Conservation (phyloP, 2,888 invertebrate genomes). For the Metellina segmentata region DNA sequence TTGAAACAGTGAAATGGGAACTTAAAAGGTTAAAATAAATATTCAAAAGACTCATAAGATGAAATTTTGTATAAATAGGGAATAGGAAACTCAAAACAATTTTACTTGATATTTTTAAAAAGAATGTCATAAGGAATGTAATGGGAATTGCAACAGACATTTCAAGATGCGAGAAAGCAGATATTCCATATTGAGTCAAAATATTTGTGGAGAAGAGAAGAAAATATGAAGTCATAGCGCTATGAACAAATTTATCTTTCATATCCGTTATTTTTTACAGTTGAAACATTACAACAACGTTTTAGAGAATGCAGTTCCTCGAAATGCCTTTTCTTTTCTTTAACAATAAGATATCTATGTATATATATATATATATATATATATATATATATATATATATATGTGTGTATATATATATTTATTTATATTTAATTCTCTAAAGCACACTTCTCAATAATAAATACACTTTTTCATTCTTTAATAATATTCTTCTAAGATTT, state of each 20-base stretch:
- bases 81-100: background rate
- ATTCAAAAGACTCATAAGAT: background rate
- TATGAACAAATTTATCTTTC: background rate
- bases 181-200: background rate
- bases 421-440: too few relatives aligned
- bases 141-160: background rate
- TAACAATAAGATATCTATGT: too few relatives aligned
- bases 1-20: background rate
- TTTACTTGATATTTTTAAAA: background rate
- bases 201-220: background rate
- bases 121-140: background rate
- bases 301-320: background rate
- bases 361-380: too few relatives aligned
- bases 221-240: background rate
- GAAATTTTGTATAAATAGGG: background rate
- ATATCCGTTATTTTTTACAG: background rate
- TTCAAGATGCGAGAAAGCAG: background rate
- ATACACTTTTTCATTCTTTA: too few relatives aligned
- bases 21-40: background rate
- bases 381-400: too few relatives aligned
- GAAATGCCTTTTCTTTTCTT: background rate
- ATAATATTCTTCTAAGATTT: too few relatives aligned
- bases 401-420: too few relatives aligned
- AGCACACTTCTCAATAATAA: too few relatives aligned
- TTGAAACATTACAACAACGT: background rate